Evolutionary conservation across 1,140 invertebrate genomes (phyloP), one percentile per base, ranked within the genome.

Genomic region (Triops longicaudatus): DNA sequence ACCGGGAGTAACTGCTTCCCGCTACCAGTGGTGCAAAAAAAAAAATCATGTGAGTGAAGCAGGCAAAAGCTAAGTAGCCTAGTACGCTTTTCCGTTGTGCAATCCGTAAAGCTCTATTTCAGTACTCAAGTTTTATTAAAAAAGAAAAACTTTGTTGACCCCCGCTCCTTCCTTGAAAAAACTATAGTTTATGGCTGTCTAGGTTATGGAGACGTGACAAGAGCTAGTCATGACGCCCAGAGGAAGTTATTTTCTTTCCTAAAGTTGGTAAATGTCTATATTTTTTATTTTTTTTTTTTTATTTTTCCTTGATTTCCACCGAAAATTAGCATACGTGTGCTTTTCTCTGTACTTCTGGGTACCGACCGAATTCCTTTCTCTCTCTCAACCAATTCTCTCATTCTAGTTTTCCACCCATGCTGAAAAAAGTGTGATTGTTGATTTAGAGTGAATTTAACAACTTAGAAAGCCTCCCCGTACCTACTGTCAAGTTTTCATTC

Each of bases 51-150:
- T 17, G 44, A 63, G 17, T 63, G 50, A 63, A 22, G 0, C 50
- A 63, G 50, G 50, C 50, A 63, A 63, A 63, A 63, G 50, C 50
- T 63, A 63, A 14, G 10, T 63, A n/a, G 50, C 17, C 50, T 17
- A 63, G 22, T 63, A 63, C 2, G 50, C 50, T 63, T 63, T n/a
- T 63, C 50, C 50, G 22, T 63, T 63, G 50, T 63, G 14, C 50
- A 63, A 63, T 63, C 50, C 50, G 50, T 63, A 63, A 63, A 63
- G 50, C 50, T 63, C 50, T 63, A 17, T 63, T 63, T 63, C 50
- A 63, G 14, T 63, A n/a, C 22, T 5, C 14, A 22, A n/a, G 6
- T 12, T 63, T 22, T n/a, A n/a, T n/a, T n/a, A n/a, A n/a, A n/a
- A n/a, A n/a, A n/a, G n/a, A n/a, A n/a, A n/a, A n/a, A n/a, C n/a